phyloP scores from a whole-genome alignment of 2,113 vertebrate genomes.

The Ictalurus furcatus region DNA sequence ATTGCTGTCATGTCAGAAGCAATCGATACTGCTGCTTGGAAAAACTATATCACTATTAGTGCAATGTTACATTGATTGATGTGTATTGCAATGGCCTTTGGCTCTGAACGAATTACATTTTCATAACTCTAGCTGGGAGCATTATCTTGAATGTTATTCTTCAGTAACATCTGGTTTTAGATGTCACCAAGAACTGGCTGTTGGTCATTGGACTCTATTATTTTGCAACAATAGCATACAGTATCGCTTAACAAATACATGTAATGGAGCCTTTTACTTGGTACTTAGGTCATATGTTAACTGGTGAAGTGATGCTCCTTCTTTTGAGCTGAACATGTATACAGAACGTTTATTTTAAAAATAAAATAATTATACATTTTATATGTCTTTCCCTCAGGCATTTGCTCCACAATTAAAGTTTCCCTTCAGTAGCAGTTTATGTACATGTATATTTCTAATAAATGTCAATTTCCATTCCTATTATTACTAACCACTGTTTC shows the following conservation, averaged over 20 bases:
- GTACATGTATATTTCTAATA: background rate
- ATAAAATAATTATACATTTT: background rate
- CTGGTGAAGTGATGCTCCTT: background rate
- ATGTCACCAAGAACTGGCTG: background rate
- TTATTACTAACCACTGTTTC: background rate
- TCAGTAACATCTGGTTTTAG: slow-evolving; percentile 3
- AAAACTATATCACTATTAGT: background rate
- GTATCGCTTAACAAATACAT: background rate
- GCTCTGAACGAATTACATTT: background rate
- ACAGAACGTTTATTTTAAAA: background rate
- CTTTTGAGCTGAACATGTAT: background rate
- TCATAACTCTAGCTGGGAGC: background rate
- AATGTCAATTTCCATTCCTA: background rate
- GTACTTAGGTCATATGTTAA: background rate
- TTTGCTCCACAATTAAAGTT: background rate
- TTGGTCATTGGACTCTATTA: background rate
- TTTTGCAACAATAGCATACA: background rate
- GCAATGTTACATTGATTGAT: background rate
- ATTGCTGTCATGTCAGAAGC: background rate
- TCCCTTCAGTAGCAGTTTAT: background rate
- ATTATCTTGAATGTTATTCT: background rate
- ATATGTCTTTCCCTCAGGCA: background rate
- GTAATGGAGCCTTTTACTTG: background rate
- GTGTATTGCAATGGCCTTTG: background rate
- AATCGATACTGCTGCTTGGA: background rate